Percentiles rank a stretch among this genome's conserved stretches.
Conservation (phyloP, 1,140 invertebrate genomes). For the Euura lappo region DNA sequence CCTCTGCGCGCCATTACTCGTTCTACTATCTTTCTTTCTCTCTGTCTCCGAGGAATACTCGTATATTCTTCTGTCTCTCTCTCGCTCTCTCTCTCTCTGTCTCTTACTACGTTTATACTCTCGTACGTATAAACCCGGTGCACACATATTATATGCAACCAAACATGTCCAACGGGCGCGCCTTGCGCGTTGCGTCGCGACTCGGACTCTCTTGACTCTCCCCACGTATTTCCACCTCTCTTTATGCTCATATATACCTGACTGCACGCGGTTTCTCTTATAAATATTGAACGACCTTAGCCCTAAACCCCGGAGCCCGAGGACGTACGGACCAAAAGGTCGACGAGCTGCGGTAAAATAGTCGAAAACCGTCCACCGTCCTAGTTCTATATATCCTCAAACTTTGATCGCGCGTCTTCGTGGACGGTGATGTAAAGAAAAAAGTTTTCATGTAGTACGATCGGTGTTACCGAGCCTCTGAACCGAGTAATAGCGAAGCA, state of each 20-base stretch:
- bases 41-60: not conserved
- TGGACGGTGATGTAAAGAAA: too few species aligned
- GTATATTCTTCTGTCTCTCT: conserved; percentile 10
- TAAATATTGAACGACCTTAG: conserved; percentile 7
- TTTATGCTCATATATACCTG: too few species aligned
- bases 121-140: not conserved
- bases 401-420: not conserved
- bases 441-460: too few species aligned
- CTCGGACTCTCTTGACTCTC: too few species aligned
- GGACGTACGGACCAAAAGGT: not conserved
- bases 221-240: too few species aligned
- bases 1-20: conserved; percentile 9
- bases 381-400: not conserved
- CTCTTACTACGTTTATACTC: not conserved
- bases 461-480: too few species aligned
- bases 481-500: not conserved
- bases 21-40: conserved; percentile 2
- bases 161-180: too few species aligned
- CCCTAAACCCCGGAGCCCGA: not conserved
- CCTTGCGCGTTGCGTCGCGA: not conserved
- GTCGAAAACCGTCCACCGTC: not conserved
- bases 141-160: not conserved
- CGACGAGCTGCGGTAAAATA: not conserved
- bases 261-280: not conserved
- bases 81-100: not conserved